Evolutionary conservation across 1,140 invertebrate species (phyloP).

Genomic region (Drosophila kanapiae): DNA sequence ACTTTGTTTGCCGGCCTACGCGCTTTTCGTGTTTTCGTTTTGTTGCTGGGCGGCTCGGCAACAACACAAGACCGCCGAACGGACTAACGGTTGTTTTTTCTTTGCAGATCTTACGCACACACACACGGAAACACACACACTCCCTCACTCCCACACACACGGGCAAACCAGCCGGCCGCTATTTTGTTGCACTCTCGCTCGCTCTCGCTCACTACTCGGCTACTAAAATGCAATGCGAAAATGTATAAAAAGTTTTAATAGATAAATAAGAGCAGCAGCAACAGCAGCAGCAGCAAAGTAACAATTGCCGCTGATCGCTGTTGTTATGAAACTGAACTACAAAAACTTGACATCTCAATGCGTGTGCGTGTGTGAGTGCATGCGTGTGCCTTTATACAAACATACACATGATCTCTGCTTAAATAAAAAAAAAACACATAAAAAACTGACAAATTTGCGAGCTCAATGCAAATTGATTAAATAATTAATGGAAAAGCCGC

Average conservation of each 20-base stretch:
- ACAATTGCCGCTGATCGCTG: constrained; percentile 47
- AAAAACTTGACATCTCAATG: constrained; percentile 23
- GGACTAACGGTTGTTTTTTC: constrained; percentile 39
- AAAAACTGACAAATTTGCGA: constrained; percentile 30
- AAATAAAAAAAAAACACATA: constrained; percentile 38
- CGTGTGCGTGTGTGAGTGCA: constrained; percentile 7
- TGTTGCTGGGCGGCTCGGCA: constrained; percentile 37
- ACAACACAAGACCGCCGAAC: constrained; percentile 45
- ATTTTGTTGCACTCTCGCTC: constrained; percentile 41
- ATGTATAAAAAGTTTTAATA: constrained; percentile 34
- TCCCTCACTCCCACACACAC: constrained; percentile 3
- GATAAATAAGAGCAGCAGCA: constrained; percentile 46
- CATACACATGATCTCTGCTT: constrained; percentile 59
- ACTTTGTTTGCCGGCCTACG: constrained; percentile 60
- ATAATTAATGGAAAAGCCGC: constrained; percentile 22
- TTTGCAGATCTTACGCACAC: constrained; percentile 39
- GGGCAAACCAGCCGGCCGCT: constrained; percentile 55
- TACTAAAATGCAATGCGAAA: constrained; percentile 15
- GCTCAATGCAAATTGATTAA: constrained; percentile 44
- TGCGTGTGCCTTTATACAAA: constrained; percentile 42
- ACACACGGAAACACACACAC: constrained; percentile 16
- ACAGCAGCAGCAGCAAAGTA: constrained; percentile 27
- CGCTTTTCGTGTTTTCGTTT: constrained; percentile 27
- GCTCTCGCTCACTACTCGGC: constrained; percentile 24
- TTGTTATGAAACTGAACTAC: constrained; percentile 70